These are phyloP conservation scores for Drosophila dunni DNA, from an alignment of 1,140 invertebrate species.

Conservation along the genomic window DNA sequence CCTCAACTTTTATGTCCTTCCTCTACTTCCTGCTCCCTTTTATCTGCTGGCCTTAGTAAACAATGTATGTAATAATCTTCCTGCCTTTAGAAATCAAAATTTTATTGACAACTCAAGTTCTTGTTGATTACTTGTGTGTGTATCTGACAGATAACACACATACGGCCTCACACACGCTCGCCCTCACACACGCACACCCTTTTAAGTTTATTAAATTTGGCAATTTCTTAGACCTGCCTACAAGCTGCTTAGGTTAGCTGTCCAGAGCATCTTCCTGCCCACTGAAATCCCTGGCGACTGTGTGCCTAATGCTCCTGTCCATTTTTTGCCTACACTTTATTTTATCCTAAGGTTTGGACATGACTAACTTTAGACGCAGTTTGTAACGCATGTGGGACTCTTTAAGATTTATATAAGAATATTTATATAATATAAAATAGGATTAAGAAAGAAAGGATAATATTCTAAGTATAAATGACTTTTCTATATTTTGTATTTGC, in stretches of 20 bases:
- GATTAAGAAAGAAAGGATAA: too few species aligned
- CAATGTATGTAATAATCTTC: conserved; percentile 71
- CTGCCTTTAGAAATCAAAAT: conserved; percentile 79
- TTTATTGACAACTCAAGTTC: conserved; percentile 83
- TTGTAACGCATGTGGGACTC: neutral
- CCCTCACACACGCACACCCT: conserved; percentile 61
- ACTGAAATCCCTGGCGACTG: conserved; percentile 70
- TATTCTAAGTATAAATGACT: too few species aligned
- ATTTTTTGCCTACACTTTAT: conserved; percentile 29
- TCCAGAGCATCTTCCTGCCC: conserved; percentile 39
- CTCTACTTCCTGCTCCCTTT: conserved; percentile 24
- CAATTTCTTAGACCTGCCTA: conserved; percentile 74
- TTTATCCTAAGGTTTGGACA: neutral
- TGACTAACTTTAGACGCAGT: neutral
- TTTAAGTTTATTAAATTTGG: conserved; percentile 84
- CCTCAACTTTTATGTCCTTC: conserved; percentile 59
- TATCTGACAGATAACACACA: conserved; percentile 53
- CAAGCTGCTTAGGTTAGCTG: conserved; percentile 39
- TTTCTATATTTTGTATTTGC: too few species aligned
- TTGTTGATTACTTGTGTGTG: conserved; percentile 74
- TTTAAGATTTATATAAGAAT: too few species aligned
- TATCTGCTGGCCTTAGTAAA: conserved; percentile 43
- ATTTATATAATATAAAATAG: neutral
- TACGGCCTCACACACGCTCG: conserved; percentile 36
- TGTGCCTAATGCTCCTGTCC: conserved; percentile 71